Percentiles rank a stretch among this genome's conserved stretches.
These are phyloP conservation scores for Calyptommatus sinebrachiatus DNA, from an alignment of 2,113 vertebrate genomes.

Conservation along the genomic window DNA sequence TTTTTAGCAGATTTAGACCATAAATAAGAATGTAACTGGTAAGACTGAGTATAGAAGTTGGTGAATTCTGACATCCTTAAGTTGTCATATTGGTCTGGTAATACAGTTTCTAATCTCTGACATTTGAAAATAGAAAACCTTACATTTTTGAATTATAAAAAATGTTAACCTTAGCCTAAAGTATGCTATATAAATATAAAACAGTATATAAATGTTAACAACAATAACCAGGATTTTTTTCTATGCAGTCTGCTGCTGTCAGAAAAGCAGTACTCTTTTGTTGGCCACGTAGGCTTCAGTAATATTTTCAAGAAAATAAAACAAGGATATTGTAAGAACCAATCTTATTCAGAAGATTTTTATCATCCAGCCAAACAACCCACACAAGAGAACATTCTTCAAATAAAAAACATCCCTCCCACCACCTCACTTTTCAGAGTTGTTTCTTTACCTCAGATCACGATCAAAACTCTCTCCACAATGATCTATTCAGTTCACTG, in stretches of 20 bases:
- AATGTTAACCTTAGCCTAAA: too few relatives aligned
- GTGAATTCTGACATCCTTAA: too few relatives aligned
- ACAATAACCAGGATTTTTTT: background rate
- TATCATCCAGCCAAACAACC: slow-evolving; percentile 7
- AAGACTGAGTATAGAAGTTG: too few relatives aligned
- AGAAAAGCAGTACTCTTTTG: background rate
- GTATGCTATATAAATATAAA: too few relatives aligned
- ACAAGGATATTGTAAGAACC: background rate
- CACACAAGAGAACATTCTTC: background rate
- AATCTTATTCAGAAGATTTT: slow-evolving; percentile 5
- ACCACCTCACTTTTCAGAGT: background rate
- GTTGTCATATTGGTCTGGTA: too few relatives aligned
- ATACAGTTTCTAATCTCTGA: too few relatives aligned
- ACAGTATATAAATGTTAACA: too few relatives aligned
- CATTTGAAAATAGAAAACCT: too few relatives aligned
- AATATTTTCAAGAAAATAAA: background rate
- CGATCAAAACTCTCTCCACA: background rate
- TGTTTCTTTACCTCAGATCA: slow-evolving; percentile 5
- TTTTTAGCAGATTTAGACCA: background rate
- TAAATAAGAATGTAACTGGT: too few relatives aligned
- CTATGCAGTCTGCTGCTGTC: background rate
- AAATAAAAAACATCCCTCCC: background rate
- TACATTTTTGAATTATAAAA: too few relatives aligned
- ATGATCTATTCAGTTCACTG: slow-evolving; percentile 5
- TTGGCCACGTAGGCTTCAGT: background rate